Base-by-base conservation (phyloP, 2,888 invertebrate genomes). In the Thecophora atra region DNA sequence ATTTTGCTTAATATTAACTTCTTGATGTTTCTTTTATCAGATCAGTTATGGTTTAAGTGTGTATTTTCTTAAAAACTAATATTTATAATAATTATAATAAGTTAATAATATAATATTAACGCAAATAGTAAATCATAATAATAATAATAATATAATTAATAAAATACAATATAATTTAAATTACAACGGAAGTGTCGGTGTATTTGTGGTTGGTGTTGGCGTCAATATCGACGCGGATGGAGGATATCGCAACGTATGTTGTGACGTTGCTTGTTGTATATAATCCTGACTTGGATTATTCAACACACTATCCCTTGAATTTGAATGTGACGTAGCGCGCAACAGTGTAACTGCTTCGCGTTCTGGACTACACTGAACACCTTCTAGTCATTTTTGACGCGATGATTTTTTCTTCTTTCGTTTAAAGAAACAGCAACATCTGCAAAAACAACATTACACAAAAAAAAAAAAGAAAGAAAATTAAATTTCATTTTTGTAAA, bases 401-500 rank as follows among this genome's bases (percentile, higher is more conserved):
- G 92, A 91, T 87, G 93, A 93, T 92, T 97, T 97, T 93, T 98
- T 98, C 95, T 97, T 97, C 94, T 97, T 97, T 88, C 97, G 93
- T 89, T 97, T 96, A 91, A 97, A 96, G 92, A 98, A 98, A 89
- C 97, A 98, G 89, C 98, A 98, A 91, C 98, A 98, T 90, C 97
- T 97, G 83, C 76, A 85, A 85, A n/a, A n/a, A n/a, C n/a, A n/a
- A n/a, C n/a, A n/a, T n/a, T n/a, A n/a, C n/a, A n/a, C n/a, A n/a
- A n/a, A n/a, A n/a, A n/a, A 81, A 76, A 77, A 68, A 71, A 74
- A 67, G 74, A 78, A 64, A 15, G 24, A 58, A n/a, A 13, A 7
- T 54, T 4, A 42, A 21, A 28, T 5, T 15, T 19, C 44, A 24
- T 26, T 19, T 58, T 63, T 64, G 8, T 47, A 44, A 11, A 7